Evolutionary conservation across 1,140 invertebrate species (phyloP), one percentile per base, ranked within the genome.

Genomic region (Cotesia glomerata): DNA sequence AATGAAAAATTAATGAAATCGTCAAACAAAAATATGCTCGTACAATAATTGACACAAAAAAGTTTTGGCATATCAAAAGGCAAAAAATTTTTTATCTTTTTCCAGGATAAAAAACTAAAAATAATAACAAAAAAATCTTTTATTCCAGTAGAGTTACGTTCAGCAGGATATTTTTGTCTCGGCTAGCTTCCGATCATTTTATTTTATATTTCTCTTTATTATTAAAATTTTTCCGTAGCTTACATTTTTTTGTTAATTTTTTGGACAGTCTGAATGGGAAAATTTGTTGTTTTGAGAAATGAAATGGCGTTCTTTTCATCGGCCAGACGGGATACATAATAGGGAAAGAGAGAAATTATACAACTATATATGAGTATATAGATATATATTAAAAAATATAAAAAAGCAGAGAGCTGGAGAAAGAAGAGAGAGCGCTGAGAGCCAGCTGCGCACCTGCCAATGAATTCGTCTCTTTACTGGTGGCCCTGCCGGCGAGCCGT

Each of bases 391-490:
- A 56, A 26, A 75, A 73, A 54, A 61, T 62, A 64, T 62, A 64
- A 67, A 64, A 35, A 64, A 18, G 49, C 36, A 62, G 36, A 69
- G 51, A 52, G 18, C 35, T 52, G 11, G 2, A 56, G 34, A 75
- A 14, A 26, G 26, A 26, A 54, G 56, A 64, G 66, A 52, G 56
- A 32, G 56, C 75, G 34, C 14, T 49, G 74, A 58, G 32, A 72
- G 8, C 56, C 66, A 71, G 18, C 65, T 72, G 75, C 62, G 64
- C 71, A 72, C 71, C 71, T 73, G 71, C 69, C 74, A 73, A 73
- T 73, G 74, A 75, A 75, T 75, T 73, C 71, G 59, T 73, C 74
- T 73, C 71, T 56, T 61, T 14, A 54, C 35, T 69, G 14, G 13
- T 32, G 39, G 39, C 39, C 39, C 4, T 45, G 39, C 39, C 39